Evolutionary conservation across 2,888 invertebrate species (phyloP), one percentile per base, ranked within the genome.

Genomic region (Drosophila greeni): DNA sequence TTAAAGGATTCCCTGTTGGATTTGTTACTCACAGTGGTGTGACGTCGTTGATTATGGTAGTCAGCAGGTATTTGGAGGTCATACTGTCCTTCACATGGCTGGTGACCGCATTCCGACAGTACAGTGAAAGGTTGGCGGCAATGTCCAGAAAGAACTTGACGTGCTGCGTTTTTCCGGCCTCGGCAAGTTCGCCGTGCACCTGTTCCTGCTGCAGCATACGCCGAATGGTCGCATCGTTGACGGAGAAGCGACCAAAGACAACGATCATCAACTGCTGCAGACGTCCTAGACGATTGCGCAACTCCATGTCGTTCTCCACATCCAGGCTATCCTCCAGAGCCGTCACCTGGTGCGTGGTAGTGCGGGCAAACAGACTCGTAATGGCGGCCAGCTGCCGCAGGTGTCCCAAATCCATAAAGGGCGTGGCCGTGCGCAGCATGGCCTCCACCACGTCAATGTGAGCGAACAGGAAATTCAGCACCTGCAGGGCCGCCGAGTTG

Each of bases 361-460:
- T 92, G 69, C 94, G 91, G 0, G 93, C 92, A 66, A 95, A 91
- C 23, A 95, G 92, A 0, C 93, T 93, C 1, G 96, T 95, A 3
- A 96, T 90, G 14, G 93, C 91, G 5, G 95, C 93, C 42, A 96
- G 90, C 87, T 97, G 96, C 72, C 92, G 91, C 29, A 97, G 89
- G 24, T 93, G 91, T 0, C 93, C 91, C 2, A 91, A 84, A 1
- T 93, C 92, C 8, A 94, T 91, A 55, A 90, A 91, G 0, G 94
- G 93, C 72, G 90, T 90, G 0, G 93, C 92, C 40, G 92, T 92
- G 67, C 96, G 91, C 49, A 97, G 89, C 52, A 96, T 92, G 75
- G 93, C 91, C 81, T 95, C 94, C 58, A 97, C 91, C 61, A 94
- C 93, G 82, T 97, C 96, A 52, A 94, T 90, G 87, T 97, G 96